phyloP scores from a whole-genome alignment of 2,888 invertebrate genomes.

The Agonopterix alstromeriana region DNA sequence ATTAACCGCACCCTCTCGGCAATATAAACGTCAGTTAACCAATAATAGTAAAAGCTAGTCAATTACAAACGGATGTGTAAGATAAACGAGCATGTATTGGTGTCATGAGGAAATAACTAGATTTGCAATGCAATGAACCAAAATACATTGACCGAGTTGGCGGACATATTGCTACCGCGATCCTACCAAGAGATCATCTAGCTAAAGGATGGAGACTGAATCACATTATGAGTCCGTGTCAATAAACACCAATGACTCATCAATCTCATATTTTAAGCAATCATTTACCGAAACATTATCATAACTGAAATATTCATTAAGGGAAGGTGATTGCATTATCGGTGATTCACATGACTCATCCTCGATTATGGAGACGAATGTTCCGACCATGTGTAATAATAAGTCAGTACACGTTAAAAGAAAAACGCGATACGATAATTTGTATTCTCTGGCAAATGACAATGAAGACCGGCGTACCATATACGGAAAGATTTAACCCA shows the following conservation, averaged over 20 bases:
- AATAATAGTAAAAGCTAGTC: not conserved
- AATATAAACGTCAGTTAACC: not conserved
- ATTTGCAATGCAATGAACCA: constrained; percentile 22
- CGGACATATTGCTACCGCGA: constrained; percentile 38
- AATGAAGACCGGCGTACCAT: constrained; percentile 36
- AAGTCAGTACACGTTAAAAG: constrained; percentile 22
- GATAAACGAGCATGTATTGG: constrained; percentile 7
- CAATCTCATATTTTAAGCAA: constrained; percentile 30
- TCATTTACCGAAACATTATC: constrained; percentile 30
- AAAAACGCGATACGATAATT: constrained; percentile 30
- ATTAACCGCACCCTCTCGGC: not conserved
- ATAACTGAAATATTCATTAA: constrained; percentile 41
- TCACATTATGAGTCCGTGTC: constrained; percentile 13
- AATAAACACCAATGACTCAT: constrained; percentile 32
- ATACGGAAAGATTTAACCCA: constrained; percentile 28
- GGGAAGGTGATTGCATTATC: constrained; percentile 18
- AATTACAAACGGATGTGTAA: not conserved
- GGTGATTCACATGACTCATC: constrained; percentile 31
- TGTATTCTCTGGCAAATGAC: constrained; percentile 38
- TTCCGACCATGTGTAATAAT: constrained; percentile 18
- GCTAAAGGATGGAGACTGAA: constrained; percentile 4
- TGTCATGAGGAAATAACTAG: constrained; percentile 21
- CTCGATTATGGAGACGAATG: constrained; percentile 31
- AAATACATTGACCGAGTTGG: constrained; percentile 64
- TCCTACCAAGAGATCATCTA: constrained; percentile 17